Evolutionary conservation across 2,113 vertebrate species (phyloP), one percentile per base, ranked within the genome.

Genomic region (Calidris pygmaea): DNA sequence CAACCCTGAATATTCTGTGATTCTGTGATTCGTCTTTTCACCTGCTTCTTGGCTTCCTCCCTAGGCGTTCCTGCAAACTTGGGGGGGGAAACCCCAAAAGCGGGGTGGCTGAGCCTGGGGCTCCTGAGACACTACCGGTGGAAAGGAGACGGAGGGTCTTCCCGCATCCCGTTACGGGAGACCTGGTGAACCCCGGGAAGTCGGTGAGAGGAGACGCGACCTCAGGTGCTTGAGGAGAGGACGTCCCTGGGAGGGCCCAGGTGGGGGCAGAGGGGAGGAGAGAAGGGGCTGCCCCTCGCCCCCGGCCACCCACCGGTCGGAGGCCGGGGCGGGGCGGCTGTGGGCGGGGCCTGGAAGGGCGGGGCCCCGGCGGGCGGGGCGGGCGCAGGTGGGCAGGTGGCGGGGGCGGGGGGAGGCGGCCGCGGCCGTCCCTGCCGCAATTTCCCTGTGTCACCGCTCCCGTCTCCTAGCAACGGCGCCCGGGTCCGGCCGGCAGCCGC

Each of bases 81-180:
- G 8, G 12, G 13, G 7, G 2, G 5, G 0, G 0, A 2, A 3
- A 29, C 5, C 18, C 17, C 84, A 13, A 47, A 45, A 58, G 59
- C 4, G 53, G 45, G 26, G 13, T 0, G 39, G 12, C 16, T 34
- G 47, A 17, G 43, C 52, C 14, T 1, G 41, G 66, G 16, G 20
- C 72, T 16, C 37, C 29, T 18, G 8, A 47, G 24, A 35, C 24
- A 30, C 16, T 5, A 6, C 29, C 0, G 62, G 34, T 7, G 41
- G 41, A 14, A 35, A 18, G 78, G 10, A 55, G 48, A 27, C 2
- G 6, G 5, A n/a, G 13, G 37, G 29, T 8, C 29, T 63, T 55
- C 52, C 67, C 4, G 3, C 32, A 11, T 32, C 15, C 22, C 6
- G 1, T 17, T 27, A 10, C 19, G 24, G 21, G n/a, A 67, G 21